phyloP scores from a whole-genome alignment of 2,888 invertebrate species.

The Diaprepes abbreviatus region DNA sequence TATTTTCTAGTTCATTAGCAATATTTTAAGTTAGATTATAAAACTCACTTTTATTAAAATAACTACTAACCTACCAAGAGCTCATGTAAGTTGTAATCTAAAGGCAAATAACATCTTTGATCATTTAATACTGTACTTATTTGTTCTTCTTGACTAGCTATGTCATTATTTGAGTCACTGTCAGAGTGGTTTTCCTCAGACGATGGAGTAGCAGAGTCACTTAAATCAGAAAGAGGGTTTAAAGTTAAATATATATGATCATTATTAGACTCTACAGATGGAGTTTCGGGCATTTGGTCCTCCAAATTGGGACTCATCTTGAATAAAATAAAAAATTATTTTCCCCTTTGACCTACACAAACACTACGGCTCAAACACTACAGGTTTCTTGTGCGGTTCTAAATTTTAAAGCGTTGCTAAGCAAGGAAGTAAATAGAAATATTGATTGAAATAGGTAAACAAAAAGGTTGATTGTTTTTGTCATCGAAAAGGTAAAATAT shows the following conservation, averaged over 20 bases:
- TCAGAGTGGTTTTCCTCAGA: constrained; percentile 25
- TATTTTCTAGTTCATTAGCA: too few species aligned
- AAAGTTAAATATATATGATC: constrained; percentile 44
- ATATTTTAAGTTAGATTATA: too few species aligned
- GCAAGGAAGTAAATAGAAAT: background rate
- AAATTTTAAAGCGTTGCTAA: background rate
- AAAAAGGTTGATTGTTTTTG: too few species aligned
- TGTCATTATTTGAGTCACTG: constrained; percentile 24
- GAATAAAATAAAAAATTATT: background rate
- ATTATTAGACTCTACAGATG: constrained; percentile 14
- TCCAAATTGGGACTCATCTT: constrained; percentile 56
- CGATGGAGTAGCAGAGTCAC: constrained; percentile 27
- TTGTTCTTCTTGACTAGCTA: background rate
- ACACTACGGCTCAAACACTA: too few species aligned
- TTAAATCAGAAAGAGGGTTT: constrained; percentile 44
- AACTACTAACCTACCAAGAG: constrained; percentile 58
- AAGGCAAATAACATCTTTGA: constrained; percentile 43
- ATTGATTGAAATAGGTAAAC: too few species aligned
- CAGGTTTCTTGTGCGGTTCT: too few species aligned
- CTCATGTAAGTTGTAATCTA: constrained; percentile 57
- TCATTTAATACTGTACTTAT: constrained; percentile 5
- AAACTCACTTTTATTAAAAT: too few species aligned
- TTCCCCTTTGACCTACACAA: background rate
- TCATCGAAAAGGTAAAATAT: too few species aligned
- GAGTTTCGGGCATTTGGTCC: constrained; percentile 33